Evolutionary conservation across 2,113 vertebrate genomes (phyloP).

Genomic region (Lagenorhynchus albirostris): DNA sequence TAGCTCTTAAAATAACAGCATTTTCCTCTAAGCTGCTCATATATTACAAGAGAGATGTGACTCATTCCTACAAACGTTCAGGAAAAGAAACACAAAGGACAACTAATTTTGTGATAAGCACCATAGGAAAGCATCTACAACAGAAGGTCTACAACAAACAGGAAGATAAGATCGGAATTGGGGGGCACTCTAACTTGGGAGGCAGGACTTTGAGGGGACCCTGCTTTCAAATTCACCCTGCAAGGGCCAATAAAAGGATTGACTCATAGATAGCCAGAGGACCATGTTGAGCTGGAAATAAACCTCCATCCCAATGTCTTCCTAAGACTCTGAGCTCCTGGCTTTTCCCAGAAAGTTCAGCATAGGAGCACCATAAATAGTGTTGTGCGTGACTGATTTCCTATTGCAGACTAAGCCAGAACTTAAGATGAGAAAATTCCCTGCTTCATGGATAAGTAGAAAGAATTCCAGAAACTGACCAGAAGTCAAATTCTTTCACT

Average conservation of each 20-base stretch:
- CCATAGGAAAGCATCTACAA: not conserved
- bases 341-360: not conserved
- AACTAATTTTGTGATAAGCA: slow-evolving; percentile 28
- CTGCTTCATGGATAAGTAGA: not conserved
- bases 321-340: not conserved
- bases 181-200: not conserved
- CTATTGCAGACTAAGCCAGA: not conserved
- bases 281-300: not conserved
- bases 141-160: not conserved
- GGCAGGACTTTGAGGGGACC: not conserved
- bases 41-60: slow-evolving; percentile 34
- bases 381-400: not conserved
- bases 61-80: slow-evolving; percentile 21
- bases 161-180: not conserved
- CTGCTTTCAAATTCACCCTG: not conserved
- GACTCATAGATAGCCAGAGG: not conserved
- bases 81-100: slow-evolving; percentile 45
- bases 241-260: not conserved
- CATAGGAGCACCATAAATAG: not conserved
- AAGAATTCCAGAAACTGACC: not conserved
- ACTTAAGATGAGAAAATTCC: not conserved
- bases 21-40: slow-evolving; percentile 21
- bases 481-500: not conserved
- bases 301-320: not conserved
- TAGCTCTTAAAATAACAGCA: slow-evolving; percentile 56